A percentile compares a stretch with the other conserved stretches of the same genome.
phyloP scores from a whole-genome alignment of 92 coral and sea anemone genomes.

The Meandrina meandrites region DNA sequence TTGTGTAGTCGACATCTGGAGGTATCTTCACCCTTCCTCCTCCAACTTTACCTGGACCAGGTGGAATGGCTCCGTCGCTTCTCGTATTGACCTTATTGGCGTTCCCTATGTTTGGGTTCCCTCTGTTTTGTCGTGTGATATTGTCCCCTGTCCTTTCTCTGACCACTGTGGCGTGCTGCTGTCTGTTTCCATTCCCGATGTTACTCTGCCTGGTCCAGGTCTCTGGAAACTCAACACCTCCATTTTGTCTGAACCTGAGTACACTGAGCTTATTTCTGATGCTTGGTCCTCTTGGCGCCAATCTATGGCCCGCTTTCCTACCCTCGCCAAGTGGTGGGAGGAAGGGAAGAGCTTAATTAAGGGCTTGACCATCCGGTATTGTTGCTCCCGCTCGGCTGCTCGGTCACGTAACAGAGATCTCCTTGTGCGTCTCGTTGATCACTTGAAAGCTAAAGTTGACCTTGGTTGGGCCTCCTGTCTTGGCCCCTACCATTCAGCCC shows the following conservation, averaged over 20 bases:
- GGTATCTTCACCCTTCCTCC: not conserved
- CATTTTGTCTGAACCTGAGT: not conserved
- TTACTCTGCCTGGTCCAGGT: constrained; percentile 15
- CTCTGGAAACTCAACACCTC: constrained; percentile 24
- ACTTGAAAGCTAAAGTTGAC: not conserved
- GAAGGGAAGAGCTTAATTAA: not conserved
- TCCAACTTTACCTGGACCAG: constrained; percentile 37
- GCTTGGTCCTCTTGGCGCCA: constrained; percentile 5
- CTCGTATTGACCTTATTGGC: constrained; percentile 48
- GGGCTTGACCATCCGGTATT: not conserved
- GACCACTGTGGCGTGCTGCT: constrained; percentile 7
- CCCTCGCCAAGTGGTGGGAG: constrained; percentile 31
- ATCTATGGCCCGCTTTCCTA: not conserved
- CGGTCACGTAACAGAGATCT: not conserved
- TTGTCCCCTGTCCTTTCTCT: constrained; percentile 30
- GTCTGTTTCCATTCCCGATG: not conserved
- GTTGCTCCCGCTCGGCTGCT: not conserved
- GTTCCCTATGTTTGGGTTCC: constrained; percentile 20
- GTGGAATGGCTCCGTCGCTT: constrained; percentile 28
- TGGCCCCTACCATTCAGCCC: not conserved
- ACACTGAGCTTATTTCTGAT: not conserved
- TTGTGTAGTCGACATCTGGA: constrained; percentile 28
- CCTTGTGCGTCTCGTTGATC: not conserved
- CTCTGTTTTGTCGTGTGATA: not conserved
- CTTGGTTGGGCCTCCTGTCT: not conserved